Conservation (phyloP, 2,797 vertebrate genomes). For the Lophius americanus region DNA sequence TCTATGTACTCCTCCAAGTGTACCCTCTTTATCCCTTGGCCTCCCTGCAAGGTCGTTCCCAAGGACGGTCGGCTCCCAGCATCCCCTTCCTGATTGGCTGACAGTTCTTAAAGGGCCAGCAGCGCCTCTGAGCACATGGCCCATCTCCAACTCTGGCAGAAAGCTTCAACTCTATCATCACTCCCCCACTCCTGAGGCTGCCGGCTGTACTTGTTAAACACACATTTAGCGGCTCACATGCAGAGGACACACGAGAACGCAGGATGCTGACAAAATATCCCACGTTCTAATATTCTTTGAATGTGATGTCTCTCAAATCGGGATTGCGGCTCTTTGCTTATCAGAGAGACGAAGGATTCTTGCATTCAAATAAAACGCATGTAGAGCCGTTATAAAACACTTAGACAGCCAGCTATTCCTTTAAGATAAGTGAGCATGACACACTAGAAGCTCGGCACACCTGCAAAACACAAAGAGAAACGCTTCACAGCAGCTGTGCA, state of each 20-base stretch:
- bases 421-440: constrained; percentile 51
- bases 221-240: constrained; percentile 31
- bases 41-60: constrained; percentile 83
- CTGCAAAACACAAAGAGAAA: constrained; percentile 51
- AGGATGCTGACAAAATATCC: constrained; percentile 49
- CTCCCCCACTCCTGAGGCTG: constrained; percentile 47
- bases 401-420: constrained; percentile 39
- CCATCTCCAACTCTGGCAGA: constrained; percentile 47
- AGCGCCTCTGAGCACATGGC: constrained; percentile 67
- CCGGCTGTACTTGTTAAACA: constrained; percentile 49
- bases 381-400: constrained; percentile 3
- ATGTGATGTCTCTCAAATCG: constrained; percentile 29
- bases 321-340: constrained; percentile 24
- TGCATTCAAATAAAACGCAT: constrained; percentile 25
- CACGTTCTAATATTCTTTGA: constrained; percentile 14
- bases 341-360: constrained; percentile 43
- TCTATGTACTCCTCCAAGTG: constrained; percentile 43
- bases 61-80: constrained; percentile 81
- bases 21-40: constrained; percentile 55
- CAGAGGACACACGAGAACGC: constrained; percentile 20
- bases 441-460: constrained; percentile 64
- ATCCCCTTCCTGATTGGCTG: constrained; percentile 78
- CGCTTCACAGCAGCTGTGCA: constrained; percentile 43
- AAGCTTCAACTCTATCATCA: constrained; percentile 48
- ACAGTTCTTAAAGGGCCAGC: constrained; percentile 82